phyloP scores from a whole-genome alignment of 2,888 invertebrate species.

The Orchesella flavescens region DNA sequence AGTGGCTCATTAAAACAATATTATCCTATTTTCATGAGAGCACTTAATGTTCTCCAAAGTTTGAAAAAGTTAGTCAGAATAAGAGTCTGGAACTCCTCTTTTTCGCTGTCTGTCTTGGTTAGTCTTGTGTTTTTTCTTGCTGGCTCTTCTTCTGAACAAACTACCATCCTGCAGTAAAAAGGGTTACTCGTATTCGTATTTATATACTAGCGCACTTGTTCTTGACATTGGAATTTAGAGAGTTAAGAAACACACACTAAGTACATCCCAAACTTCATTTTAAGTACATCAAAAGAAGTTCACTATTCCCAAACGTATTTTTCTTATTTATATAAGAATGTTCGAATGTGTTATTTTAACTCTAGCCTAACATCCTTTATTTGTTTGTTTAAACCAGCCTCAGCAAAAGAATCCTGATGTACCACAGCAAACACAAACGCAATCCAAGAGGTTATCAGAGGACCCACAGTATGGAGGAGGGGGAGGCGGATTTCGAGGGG shows the following conservation, averaged over 20 bases:
- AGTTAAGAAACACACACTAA: background rate
- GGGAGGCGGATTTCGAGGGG: slow-evolving; percentile 19
- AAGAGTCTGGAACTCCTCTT: background rate
- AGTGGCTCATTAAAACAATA: slow-evolving; percentile 65
- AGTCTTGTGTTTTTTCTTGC: slow-evolving; percentile 33
- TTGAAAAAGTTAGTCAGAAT: background rate
- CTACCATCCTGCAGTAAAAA: no score
- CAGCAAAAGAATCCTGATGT: slow-evolving; percentile 51
- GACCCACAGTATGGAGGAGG: slow-evolving; percentile 43
- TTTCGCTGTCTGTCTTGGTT: slow-evolving; percentile 10
- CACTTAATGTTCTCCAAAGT: slow-evolving; percentile 48
- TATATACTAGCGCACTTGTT: slow-evolving; percentile 38
- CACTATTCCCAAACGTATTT: background rate
- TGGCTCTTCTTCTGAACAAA: slow-evolving; percentile 3
- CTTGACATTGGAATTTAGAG: slow-evolving; percentile 54
- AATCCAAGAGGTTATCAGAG: slow-evolving; percentile 51
- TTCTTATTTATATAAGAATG: background rate
- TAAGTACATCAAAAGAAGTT: background rate
- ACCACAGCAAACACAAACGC: slow-evolving; percentile 31
- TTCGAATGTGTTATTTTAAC: slow-evolving; percentile 59
- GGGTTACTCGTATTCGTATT: no score
- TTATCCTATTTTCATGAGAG: slow-evolving; percentile 61
- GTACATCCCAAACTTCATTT: background rate
- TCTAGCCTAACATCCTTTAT: slow-evolving; percentile 45
- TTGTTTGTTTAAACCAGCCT: slow-evolving; percentile 52